Evolutionary conservation across 2,888 invertebrate species (phyloP).

Genomic region (Cephus spinipes): DNA sequence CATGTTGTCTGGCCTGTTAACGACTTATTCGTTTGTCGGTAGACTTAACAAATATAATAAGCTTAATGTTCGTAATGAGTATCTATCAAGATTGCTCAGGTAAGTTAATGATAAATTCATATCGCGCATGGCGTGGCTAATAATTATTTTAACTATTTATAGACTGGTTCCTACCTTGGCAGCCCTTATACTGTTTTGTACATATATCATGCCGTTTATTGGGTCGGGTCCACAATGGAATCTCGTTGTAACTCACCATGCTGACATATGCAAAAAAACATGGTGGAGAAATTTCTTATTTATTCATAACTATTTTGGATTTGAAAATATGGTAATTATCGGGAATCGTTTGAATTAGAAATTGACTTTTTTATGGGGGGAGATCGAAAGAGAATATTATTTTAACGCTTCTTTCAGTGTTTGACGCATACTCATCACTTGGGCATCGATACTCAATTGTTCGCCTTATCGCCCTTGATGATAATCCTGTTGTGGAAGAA

Average conservation of each 20-base stretch:
- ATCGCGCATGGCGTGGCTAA: neutral
- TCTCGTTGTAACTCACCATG: conserved; percentile 75
- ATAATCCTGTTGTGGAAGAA: conserved; percentile 73
- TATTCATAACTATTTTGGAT: conserved; percentile 80
- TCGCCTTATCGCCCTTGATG: conserved; percentile 73
- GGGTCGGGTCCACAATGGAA: conserved; percentile 79
- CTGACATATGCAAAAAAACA: conserved; percentile 75
- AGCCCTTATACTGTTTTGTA: conserved; percentile 76
- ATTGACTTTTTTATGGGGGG: neutral
- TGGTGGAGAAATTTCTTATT: conserved; percentile 81
- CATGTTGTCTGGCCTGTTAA: conserved; percentile 77
- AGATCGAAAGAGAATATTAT: neutral
- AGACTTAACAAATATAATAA: conserved; percentile 70
- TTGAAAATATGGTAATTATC: conserved; percentile 74
- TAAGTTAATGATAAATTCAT: conserved; percentile 28
- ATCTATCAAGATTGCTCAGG: conserved; percentile 73
- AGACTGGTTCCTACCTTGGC: conserved; percentile 75
- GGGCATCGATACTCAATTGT: conserved; percentile 79
- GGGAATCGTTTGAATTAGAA: neutral
- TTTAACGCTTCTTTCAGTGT: conserved; percentile 68
- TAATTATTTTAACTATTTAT: conserved; percentile 14
- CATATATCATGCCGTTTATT: conserved; percentile 73
- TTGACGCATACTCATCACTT: conserved; percentile 79
- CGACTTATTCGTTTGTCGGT: conserved; percentile 74
- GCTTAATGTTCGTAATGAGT: conserved; percentile 73